Conservation (phyloP, 2,888 invertebrate species). For the Sycophila texana region DNA sequence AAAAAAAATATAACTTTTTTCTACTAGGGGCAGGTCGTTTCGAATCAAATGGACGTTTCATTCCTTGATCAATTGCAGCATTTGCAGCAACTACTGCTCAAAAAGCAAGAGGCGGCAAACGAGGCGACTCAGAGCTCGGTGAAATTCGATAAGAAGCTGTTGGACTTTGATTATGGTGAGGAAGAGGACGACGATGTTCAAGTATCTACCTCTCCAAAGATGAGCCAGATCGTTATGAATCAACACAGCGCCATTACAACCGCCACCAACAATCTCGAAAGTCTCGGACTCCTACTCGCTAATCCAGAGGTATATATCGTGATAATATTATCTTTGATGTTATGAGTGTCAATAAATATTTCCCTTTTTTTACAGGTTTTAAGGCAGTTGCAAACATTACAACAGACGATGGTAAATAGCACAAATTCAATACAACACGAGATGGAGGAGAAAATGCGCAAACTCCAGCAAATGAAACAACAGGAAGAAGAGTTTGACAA, state of each 20-base stretch:
- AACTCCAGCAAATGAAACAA: slow-evolving; percentile 83
- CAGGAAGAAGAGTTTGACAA: slow-evolving; percentile 87
- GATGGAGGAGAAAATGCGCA: slow-evolving; percentile 83
- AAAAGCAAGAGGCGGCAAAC: slow-evolving; percentile 73
- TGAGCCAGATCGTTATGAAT: slow-evolving; percentile 62
- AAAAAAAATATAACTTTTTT: slow-evolving; percentile 54
- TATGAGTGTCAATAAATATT: slow-evolving; percentile 29
- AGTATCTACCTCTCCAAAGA: slow-evolving; percentile 72
- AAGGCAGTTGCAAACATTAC: slow-evolving; percentile 90
- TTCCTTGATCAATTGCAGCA: slow-evolving; percentile 80
- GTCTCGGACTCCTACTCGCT: slow-evolving; percentile 70
- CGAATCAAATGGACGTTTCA: slow-evolving; percentile 70
- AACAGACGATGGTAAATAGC: slow-evolving; percentile 84
- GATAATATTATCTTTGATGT: not conserved
- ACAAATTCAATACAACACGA: slow-evolving; percentile 78
- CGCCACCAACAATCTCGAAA: slow-evolving; percentile 69
- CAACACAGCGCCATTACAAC: slow-evolving; percentile 63
- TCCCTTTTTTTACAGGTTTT: slow-evolving; percentile 80
- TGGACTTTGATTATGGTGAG: slow-evolving; percentile 95
- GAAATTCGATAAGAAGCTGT: slow-evolving; percentile 89
- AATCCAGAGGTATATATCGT: slow-evolving; percentile 70
- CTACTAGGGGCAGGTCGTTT: slow-evolving; percentile 68
- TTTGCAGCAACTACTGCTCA: slow-evolving; percentile 79
- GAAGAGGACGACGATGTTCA: slow-evolving; percentile 87
- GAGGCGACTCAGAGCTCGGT: slow-evolving; percentile 76